Evolutionary conservation across 1,140 invertebrate species (phyloP).

Genomic region (Lasioglossum albipes): DNA sequence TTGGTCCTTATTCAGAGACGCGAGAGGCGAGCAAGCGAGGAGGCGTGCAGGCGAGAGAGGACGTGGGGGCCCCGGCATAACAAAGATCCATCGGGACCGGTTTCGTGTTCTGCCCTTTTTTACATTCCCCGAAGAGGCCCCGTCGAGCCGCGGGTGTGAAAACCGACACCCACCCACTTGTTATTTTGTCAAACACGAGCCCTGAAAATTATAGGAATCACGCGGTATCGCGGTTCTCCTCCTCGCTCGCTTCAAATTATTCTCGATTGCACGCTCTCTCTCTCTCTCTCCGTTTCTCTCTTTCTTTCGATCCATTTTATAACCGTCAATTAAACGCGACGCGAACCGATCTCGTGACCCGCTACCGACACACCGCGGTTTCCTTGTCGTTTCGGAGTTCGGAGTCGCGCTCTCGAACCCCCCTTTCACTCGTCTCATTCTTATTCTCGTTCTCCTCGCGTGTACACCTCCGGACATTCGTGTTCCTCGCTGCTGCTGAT

Average conservation of each 20-base stretch:
- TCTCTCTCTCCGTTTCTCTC: too few relatives aligned
- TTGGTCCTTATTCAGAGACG: conserved; percentile 54
- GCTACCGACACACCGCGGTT: conserved; percentile 5
- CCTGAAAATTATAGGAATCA: conserved; percentile 77
- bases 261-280: conserved; percentile 56
- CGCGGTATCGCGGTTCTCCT: conserved; percentile 32
- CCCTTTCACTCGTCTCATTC: not conserved
- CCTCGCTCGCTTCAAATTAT: conserved; percentile 66
- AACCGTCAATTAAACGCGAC: conserved; percentile 68
- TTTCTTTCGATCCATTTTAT: conserved; percentile 62
- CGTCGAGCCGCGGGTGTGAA: conserved; percentile 77
- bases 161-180: conserved; percentile 80
- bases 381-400: not conserved
- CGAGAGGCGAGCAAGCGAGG: not conserved
- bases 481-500: not conserved
- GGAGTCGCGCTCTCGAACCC: not conserved
- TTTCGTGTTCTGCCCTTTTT: conserved; percentile 73
- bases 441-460: not conserved
- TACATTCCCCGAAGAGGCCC: conserved; percentile 74
- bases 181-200: conserved; percentile 79
- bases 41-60: conserved; percentile 20
- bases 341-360: not conserved
- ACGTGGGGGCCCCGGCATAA: conserved; percentile 60
- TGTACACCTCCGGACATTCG: conserved; percentile 3
- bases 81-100: conserved; percentile 79